Base-by-base conservation (phyloP, 2,797 vertebrate genomes). In the Trematocara caparti region DNA sequence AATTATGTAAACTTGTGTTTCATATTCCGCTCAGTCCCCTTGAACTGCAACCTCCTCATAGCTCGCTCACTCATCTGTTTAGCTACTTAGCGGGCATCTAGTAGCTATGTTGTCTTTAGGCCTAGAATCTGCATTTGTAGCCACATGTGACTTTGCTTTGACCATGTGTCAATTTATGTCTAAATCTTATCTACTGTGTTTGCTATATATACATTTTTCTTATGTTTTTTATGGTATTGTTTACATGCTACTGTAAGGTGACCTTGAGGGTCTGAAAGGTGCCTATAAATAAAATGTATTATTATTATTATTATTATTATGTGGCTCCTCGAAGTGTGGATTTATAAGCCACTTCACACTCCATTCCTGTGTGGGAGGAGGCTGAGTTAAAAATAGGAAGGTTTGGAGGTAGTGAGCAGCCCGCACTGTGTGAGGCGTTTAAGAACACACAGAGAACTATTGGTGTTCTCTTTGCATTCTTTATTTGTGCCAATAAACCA, bases 341-440 rank as follows among this genome's bases (percentile, higher is more conserved):
- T 93, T 94, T 90, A 86, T 91, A 88, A 94, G 92, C 92, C 93
- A 93, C 93, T 95, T 93, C 91, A 94, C 90, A 90, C 94, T 92
- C 86, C 87, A 82, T 87, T 92, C 92, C 90, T 94, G 94, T 95
- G 95, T 96, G 92, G 95, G 95, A 90, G 94, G 83, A 93, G 85
- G 91, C 94, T 86, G 90, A 88, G 92, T 91, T 95, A 96, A 93
- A 95, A 94, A 96, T 95, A 95, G 94, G 90, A 87, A 91, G 89
- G 91, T 94, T 94, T 91, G 89, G 93, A 94, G 93, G 94, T 94
- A 94, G 92, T 88, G 93, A 93, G 93, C 93, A 89, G 87, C 86
- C 87, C 24, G 86, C 89, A 83, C 88, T 87, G 90, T 90, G 86
- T 82, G 89, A 86, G 88, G 85, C 78, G 62, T 85, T 90, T 87